Conservation (phyloP, 2,797 vertebrate species). For the Babyrousa celebensis region DNA sequence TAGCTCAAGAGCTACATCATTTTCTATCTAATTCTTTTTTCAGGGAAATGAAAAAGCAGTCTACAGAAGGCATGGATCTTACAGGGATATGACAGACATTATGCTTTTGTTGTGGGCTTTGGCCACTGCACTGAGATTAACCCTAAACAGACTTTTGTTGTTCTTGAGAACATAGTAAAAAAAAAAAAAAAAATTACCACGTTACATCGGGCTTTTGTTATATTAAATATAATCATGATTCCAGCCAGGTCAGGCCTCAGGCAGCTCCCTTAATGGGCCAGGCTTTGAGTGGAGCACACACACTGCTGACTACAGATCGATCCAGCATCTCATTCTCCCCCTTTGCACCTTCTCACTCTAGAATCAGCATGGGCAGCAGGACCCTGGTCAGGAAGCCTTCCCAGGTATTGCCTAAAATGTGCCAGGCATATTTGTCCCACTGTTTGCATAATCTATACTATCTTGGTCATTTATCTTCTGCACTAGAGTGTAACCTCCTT, state of each 20-base stretch:
- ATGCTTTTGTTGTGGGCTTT: not conserved
- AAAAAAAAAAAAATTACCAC: not conserved
- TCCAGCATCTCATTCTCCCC: not conserved
- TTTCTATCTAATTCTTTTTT: slow-evolving; percentile 52
- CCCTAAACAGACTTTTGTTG: not conserved
- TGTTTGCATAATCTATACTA: not conserved
- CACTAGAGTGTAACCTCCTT: not conserved
- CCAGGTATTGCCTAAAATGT: not conserved
- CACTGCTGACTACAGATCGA: fast-evolving
- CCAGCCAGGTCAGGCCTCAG: not conserved
- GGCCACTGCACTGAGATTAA: not conserved
- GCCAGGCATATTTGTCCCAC: not conserved
- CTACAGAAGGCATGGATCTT: not conserved
- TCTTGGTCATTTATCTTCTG: not conserved
- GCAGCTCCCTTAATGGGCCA: not conserved
- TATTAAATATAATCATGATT: not conserved
- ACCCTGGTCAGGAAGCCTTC: not conserved
- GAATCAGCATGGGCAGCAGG: not conserved
- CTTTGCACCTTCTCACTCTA: not conserved
- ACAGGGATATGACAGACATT: not conserved
- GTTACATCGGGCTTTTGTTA: not conserved
- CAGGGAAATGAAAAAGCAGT: not conserved
- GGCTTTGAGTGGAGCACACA: not conserved
- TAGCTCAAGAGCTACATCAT: slow-evolving; percentile 16
- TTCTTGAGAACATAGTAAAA: not conserved